Base-by-base conservation (phyloP, 2,113 vertebrate species). In the Sinocyclocheilus grahami region DNA sequence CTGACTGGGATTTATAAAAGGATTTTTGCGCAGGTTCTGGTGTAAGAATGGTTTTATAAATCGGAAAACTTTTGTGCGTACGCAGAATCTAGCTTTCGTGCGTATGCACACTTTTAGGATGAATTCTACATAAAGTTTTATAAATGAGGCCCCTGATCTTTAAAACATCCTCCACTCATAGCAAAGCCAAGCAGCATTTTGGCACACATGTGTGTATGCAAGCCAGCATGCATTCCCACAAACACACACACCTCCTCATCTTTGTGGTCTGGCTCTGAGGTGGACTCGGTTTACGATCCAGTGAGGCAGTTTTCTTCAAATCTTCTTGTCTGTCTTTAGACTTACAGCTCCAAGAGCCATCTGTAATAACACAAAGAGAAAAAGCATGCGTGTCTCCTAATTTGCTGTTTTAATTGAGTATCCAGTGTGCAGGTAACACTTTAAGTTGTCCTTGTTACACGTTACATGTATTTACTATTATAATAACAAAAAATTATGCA, bases 161-260 rank as follows among this genome's bases (percentile, higher is more conserved):
- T 78, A 37, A 78, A 78, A 37, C 78, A 63, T 63, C 33, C 78
- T 62, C 58, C 20, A 30, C 51, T 33, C 14, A 71, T 14, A 74
- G 51, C 22, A 65, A 74, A 85, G 60, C 69, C 69, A 80, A 83
- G 75, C 65, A 60, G 62, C 74, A n/a, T 55, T 74, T 62, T 51
- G 20, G 51, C 72, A 22, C 5, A 1, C 46, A 37, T 20, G 42
- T 55, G 51, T 16, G 8, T 12, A 51, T 75, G 55, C 67, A 82
- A 58, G 69, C 46, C 65, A 65, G 27, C 39, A 78, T 80, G 81
- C 46, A 74, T 48, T 27, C 53, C 20, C 48, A 69, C 24, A 83
- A 14, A 42, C 16, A 69, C 97, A 55, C 18, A 60, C 71, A 98
- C 97, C 96, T 95, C 86, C 94, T 96, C 0, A 89, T 87, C 89